Conservation (phyloP, 2,888 invertebrate species). For the Cephus sareptanus region DNA sequence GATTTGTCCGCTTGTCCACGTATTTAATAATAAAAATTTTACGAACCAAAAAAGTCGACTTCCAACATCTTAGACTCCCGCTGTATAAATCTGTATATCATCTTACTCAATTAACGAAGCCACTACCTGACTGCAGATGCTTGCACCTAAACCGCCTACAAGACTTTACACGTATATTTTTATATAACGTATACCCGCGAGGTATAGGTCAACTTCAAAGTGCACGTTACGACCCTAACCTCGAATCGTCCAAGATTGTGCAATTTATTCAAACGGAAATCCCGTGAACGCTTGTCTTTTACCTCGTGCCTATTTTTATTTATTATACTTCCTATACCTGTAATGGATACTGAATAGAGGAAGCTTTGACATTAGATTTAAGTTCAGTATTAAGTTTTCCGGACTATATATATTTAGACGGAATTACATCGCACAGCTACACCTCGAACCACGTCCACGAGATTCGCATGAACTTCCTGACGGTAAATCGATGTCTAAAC, state of each 20-base stretch:
- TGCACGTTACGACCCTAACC: neutral
- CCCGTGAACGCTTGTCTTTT: neutral
- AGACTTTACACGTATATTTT: neutral
- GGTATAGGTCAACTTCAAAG: neutral
- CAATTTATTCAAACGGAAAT: neutral
- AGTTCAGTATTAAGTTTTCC: neutral
- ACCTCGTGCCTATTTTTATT: neutral
- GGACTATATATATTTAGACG: neutral
- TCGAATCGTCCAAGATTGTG: neutral
- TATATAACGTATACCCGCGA: neutral
- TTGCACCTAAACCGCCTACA: neutral
- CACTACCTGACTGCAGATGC: neutral
- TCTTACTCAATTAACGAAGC: neutral
- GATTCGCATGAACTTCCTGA: constrained; percentile 38
- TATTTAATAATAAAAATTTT: neutral
- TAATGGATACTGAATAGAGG: neutral
- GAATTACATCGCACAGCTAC: constrained; percentile 19
- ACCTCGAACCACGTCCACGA: constrained; percentile 35
- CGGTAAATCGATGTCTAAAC: constrained; percentile 51
- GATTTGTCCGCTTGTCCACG: neutral
- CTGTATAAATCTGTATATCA: neutral
- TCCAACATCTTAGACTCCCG: neutral
- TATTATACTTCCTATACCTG: neutral
- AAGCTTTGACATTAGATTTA: neutral
- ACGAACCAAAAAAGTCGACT: neutral